These are phyloP conservation scores for Desmophyllum pertusum DNA, from an alignment of 92 coral and sea anemone species.

Conservation along the genomic window DNA sequence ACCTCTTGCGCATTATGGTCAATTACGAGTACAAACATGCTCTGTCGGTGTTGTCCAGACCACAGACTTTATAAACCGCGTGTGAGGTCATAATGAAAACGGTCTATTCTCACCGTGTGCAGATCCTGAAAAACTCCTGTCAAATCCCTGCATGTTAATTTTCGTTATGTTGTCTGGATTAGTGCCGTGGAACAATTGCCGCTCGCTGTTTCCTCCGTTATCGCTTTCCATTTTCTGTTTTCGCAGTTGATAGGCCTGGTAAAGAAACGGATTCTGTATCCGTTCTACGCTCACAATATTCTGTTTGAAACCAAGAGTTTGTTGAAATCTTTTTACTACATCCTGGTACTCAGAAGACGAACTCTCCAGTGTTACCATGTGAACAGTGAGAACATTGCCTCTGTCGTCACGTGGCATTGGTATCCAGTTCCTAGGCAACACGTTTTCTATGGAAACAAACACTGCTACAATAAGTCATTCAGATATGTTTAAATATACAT, in stretches of 20 bases:
- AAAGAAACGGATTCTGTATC: slow-evolving; percentile 51
- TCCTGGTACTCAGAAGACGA: slow-evolving; percentile 41
- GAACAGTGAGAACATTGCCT: slow-evolving; percentile 23
- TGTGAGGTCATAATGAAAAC: no score
- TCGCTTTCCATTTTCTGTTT: slow-evolving; percentile 44
- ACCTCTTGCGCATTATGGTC: no score
- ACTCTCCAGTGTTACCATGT: slow-evolving; percentile 20
- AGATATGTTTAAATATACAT: no score
- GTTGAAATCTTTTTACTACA: slow-evolving; percentile 16
- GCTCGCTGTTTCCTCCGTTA: slow-evolving; percentile 22
- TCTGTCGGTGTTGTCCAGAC: no score
- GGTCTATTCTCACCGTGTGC: background rate
- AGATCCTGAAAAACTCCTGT: slow-evolving; percentile 43
- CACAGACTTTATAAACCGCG: no score
- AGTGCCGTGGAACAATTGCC: slow-evolving; percentile 48
- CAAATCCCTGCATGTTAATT: slow-evolving; percentile 39
- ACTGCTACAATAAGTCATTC: no score
- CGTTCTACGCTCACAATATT: slow-evolving; percentile 34
- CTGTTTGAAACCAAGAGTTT: background rate
- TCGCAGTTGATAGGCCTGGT: slow-evolving; percentile 43
- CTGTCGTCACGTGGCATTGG: slow-evolving; percentile 32
- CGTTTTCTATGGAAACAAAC: background rate
- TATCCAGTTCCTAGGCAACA: slow-evolving; percentile 16
- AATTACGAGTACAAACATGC: no score
- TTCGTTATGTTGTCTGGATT: background rate